phyloP scores from a whole-genome alignment of 2,888 invertebrate genomes.

The Esperia sulphurella region DNA sequence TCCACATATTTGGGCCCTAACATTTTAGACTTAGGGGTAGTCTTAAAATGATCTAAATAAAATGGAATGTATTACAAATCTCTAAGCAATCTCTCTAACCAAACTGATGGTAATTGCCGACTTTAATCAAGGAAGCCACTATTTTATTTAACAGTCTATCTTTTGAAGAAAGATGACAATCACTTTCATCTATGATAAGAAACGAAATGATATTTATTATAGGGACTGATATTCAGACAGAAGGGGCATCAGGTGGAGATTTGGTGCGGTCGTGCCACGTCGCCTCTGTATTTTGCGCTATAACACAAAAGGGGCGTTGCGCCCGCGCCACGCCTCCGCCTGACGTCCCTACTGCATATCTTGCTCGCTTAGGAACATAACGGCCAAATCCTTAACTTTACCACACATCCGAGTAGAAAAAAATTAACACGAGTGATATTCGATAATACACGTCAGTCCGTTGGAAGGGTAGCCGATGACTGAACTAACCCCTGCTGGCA shows the following conservation, averaged over 20 bases:
- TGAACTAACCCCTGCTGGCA: too few relatives aligned
- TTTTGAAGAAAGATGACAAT: too few relatives aligned
- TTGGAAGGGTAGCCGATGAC: slow-evolving; percentile 11
- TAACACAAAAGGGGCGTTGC: too few relatives aligned
- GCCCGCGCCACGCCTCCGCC: too few relatives aligned
- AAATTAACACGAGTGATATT: slow-evolving; percentile 10
- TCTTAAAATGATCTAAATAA: slow-evolving; percentile 22
- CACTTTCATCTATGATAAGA: too few relatives aligned
- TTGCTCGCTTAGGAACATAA: background rate
- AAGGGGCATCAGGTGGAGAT: too few relatives aligned
- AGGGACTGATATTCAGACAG: too few relatives aligned
- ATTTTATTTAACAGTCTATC: too few relatives aligned
- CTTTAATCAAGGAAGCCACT: background rate
- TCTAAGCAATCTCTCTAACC: slow-evolving; percentile 26
- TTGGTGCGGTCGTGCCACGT: too few relatives aligned
- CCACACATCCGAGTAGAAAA: slow-evolving; percentile 19
- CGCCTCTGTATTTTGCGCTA: too few relatives aligned
- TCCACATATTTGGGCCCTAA: slow-evolving; percentile 4
- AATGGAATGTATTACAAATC: slow-evolving; percentile 48
- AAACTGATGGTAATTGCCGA: background rate
- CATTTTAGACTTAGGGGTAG: slow-evolving; percentile 25
- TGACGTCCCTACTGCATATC: too few relatives aligned
- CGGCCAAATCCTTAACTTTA: background rate
- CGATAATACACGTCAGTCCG: slow-evolving; percentile 9
- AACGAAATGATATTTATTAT: too few relatives aligned